Evolutionary conservation across 2,113 vertebrate species (phyloP).

Genomic region (Pteronura brasiliensis): DNA sequence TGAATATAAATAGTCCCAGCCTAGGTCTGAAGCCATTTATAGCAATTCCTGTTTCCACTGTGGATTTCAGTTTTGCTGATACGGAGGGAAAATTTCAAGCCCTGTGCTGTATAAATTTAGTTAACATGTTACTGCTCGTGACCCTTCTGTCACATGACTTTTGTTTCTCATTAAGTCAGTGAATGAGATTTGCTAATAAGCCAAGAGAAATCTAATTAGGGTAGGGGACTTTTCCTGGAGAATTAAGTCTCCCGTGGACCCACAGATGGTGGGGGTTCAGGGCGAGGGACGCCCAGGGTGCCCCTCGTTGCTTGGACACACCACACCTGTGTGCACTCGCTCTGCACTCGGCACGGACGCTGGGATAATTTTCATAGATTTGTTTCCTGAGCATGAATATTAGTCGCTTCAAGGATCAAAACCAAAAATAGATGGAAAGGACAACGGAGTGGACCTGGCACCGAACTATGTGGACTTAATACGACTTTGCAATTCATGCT

Average conservation of each 20-base stretch:
- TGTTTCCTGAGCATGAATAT: constrained; percentile 67
- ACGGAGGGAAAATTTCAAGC: constrained; percentile 67
- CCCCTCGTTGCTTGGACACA: background rate
- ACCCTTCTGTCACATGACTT: constrained; percentile 75
- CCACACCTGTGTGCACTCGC: rapidly evolving
- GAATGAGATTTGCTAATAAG: constrained; percentile 82
- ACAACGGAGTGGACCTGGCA: background rate
- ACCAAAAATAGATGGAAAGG: constrained; percentile 35
- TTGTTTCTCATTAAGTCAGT: constrained; percentile 82
- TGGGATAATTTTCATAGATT: background rate
- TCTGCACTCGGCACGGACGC: background rate
- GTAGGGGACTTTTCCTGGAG: constrained; percentile 76
- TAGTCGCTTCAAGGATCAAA: constrained; percentile 32
- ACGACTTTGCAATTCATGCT: background rate
- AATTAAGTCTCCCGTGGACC: constrained; percentile 69
- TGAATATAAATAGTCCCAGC: constrained; percentile 29
- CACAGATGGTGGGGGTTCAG: constrained; percentile 53
- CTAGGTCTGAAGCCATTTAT: constrained; percentile 57
- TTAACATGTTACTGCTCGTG: constrained; percentile 63
- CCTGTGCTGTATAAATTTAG: constrained; percentile 66
- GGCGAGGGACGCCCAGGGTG: rapidly evolving
- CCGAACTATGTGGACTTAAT: background rate
- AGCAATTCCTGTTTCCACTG: constrained; percentile 74
- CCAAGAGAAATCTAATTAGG: constrained; percentile 83
- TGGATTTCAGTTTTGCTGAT: constrained; percentile 70